phyloP scores from a whole-genome alignment of 2,113 vertebrate species.

The Cacatua alba region DNA sequence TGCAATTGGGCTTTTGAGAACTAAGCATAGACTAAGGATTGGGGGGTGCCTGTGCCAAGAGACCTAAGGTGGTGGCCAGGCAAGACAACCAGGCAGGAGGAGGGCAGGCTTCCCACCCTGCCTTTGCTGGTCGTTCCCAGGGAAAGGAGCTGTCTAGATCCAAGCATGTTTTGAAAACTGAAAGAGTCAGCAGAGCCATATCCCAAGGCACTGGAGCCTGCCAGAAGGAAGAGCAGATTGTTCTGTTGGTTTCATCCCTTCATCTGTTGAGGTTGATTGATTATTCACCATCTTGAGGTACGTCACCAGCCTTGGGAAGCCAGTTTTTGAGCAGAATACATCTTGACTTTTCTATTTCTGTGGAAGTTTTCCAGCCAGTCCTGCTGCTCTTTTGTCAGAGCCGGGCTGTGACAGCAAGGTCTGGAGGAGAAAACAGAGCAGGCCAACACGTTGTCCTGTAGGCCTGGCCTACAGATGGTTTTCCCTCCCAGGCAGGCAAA shows the following conservation, averaged over 20 bases:
- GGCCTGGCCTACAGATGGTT: neutral
- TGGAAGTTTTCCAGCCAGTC: slow-evolving; percentile 9
- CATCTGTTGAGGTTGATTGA: neutral
- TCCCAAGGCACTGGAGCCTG: slow-evolving; percentile 20
- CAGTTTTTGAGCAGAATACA: slow-evolving; percentile 4
- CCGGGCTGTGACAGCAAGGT: neutral
- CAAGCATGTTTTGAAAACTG: slow-evolving; percentile 21
- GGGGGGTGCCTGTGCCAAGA: neutral
- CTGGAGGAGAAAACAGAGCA: neutral
- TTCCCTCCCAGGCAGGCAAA: neutral
- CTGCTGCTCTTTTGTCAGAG: neutral
- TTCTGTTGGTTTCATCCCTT: neutral
- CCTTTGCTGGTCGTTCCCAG: neutral
- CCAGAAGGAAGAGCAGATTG: slow-evolving; percentile 33
- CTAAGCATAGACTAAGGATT: neutral
- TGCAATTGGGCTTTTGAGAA: neutral
- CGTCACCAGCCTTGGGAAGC: slow-evolving; percentile 37
- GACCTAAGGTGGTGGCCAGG: neutral
- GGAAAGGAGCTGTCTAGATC: neutral
- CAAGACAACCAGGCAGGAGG: neutral
- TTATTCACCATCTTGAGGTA: slow-evolving; percentile 53
- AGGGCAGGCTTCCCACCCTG: neutral
- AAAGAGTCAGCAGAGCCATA: slow-evolving; percentile 37
- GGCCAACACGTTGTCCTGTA: neutral
- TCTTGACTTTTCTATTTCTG: slow-evolving; percentile 46